Conservation (phyloP, 1,140 invertebrate species). For the Drosophila virilis region DNA sequence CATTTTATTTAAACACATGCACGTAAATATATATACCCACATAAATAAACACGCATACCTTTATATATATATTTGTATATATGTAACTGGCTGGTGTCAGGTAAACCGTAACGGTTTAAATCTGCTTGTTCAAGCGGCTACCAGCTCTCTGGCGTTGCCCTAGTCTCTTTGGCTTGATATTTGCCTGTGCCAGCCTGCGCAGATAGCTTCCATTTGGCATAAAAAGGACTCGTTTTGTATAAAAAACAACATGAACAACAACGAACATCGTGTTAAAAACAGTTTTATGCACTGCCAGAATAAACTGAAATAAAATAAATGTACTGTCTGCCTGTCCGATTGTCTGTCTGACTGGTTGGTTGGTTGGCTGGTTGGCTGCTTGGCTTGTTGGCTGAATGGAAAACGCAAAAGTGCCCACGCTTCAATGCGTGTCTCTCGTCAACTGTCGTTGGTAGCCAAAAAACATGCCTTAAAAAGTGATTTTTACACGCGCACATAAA, state of each 20-base stretch:
- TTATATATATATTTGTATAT: slow-evolving; percentile 15
- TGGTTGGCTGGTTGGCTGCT: slow-evolving; percentile 17
- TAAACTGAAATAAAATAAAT: slow-evolving; percentile 79
- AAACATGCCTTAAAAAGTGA: slow-evolving; percentile 72
- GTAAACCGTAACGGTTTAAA: slow-evolving; percentile 81
- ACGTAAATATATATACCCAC: slow-evolving; percentile 43
- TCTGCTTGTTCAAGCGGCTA: slow-evolving; percentile 64
- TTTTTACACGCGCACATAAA: slow-evolving; percentile 62
- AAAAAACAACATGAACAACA: slow-evolving; percentile 25
- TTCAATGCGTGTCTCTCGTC: slow-evolving; percentile 72
- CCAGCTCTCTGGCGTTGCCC: slow-evolving; percentile 12
- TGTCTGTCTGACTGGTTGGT: slow-evolving; percentile 10
- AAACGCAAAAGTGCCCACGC: slow-evolving; percentile 78
- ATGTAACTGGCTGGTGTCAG: slow-evolving; percentile 56
- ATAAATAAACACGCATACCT: slow-evolving; percentile 29
- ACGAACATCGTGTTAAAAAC: slow-evolving; percentile 71
- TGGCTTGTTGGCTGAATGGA: slow-evolving; percentile 42
- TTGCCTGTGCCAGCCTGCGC: slow-evolving; percentile 59
- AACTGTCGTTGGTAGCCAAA: slow-evolving; percentile 25
- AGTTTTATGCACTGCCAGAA: slow-evolving; percentile 77
- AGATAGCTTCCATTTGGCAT: slow-evolving; percentile 81
- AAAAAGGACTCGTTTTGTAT: slow-evolving; percentile 62
- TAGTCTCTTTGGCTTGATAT: slow-evolving; percentile 14
- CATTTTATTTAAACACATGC: slow-evolving; percentile 72
- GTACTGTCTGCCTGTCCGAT: slow-evolving; percentile 42